Conservation (phyloP, 2,888 invertebrate genomes). For the Ashinkailepas kermadecensis region DNA sequence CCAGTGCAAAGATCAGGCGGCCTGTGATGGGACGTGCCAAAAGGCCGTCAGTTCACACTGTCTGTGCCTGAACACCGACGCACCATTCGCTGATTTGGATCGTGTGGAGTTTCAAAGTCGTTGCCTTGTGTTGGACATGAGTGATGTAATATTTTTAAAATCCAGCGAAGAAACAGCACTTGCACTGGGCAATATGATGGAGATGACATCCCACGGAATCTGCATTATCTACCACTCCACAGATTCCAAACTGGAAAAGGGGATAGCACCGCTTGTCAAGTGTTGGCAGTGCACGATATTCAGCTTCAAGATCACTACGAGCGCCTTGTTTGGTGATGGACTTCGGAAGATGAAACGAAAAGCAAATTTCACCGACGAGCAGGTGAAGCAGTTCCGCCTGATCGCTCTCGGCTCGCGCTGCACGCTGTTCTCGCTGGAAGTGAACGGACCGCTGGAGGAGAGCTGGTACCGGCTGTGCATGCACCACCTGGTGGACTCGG, state of each 20-base stretch:
- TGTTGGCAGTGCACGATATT: conserved; percentile 1
- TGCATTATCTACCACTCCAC: background rate
- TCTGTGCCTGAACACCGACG: background rate
- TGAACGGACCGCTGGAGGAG: background rate
- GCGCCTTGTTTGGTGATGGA: background rate
- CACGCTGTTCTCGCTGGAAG: background rate
- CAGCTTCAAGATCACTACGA: background rate
- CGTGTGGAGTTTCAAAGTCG: too few species aligned
- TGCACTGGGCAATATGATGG: background rate
- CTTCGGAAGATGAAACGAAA: too few species aligned
- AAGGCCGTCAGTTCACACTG: background rate
- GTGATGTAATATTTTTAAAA: too few species aligned
- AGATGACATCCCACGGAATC: background rate
- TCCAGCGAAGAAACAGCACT: too few species aligned
- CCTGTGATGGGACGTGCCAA: too few species aligned
- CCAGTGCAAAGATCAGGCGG: too few species aligned
- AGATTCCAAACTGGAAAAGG: background rate
- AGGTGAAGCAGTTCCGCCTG: background rate
- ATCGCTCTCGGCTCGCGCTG: background rate
- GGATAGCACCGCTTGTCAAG: too few species aligned
- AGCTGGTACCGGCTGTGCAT: background rate
- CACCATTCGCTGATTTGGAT: background rate
- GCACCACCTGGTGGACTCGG: background rate
- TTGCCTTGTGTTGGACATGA: too few species aligned
- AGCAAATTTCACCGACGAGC: background rate